A percentile compares a stretch with the other conserved stretches of the same genome.
Evolutionary conservation across 2,888 invertebrate genomes (phyloP).

Genomic region (Onchidella celtica): DNA sequence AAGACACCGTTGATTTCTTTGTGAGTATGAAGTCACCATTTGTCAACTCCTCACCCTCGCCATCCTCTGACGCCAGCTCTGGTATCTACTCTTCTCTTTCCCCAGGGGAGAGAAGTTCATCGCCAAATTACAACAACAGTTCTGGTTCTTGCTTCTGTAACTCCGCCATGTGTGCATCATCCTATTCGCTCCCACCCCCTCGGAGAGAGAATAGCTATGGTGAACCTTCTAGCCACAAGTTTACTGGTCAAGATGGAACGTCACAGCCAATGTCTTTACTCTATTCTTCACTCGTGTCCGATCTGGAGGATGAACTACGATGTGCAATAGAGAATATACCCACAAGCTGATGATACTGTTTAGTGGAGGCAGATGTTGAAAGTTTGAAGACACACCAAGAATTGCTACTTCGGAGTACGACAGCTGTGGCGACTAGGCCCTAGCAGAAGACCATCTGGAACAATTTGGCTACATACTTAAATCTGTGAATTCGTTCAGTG

Average conservation of each 20-base stretch:
- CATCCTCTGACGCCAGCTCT: conserved; percentile 14
- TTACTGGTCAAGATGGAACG: background rate
- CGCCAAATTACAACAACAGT: conserved; percentile 1
- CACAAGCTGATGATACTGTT: conserved; percentile 17
- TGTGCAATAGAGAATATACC: conserved; percentile 52
- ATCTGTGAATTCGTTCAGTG: no score
- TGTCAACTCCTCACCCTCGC: conserved; percentile 14
- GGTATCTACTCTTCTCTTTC: background rate
- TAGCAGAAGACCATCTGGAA: no score
- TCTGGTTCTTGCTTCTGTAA: conserved; percentile 13
- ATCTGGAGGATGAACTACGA: conserved; percentile 45
- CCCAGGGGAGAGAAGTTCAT: conserved; percentile 5
- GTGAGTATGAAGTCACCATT: conserved; percentile 47
- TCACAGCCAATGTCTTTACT: conserved; percentile 31
- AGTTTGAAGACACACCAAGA: no score
- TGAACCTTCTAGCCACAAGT: background rate
- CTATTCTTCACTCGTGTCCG: conserved; percentile 44
- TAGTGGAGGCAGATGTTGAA: no score
- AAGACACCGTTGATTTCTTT: conserved; percentile 49
- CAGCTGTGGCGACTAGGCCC: no score
- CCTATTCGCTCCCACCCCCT: background rate
- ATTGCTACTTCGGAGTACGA: no score
- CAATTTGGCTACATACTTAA: no score
- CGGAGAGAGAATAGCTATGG: background rate
- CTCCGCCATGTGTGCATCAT: background rate